phyloP scores from a whole-genome alignment of 2,888 invertebrate genomes.

The Meteorus cinctellus region DNA sequence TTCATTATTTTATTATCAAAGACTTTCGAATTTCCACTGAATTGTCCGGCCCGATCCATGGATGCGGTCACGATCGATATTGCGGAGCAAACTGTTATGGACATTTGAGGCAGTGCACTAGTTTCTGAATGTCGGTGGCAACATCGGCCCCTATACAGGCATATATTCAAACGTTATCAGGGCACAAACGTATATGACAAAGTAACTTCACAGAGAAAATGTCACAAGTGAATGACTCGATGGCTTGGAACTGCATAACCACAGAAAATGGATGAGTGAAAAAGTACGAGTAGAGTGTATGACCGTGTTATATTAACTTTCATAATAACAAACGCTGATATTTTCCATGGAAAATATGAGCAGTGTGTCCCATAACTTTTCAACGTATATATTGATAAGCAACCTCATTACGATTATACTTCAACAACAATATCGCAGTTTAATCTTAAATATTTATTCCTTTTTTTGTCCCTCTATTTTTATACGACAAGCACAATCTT shows the following conservation, averaged over 20 bases:
- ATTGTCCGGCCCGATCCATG: constrained; percentile 26
- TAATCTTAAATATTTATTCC: neutral
- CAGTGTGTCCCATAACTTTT: constrained; percentile 11
- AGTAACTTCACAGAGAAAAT: constrained; percentile 13
- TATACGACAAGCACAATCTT: constrained; percentile 20
- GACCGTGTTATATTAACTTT: neutral
- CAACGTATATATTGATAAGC: constrained; percentile 23
- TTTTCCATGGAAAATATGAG: constrained; percentile 1
- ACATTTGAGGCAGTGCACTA: constrained; percentile 39
- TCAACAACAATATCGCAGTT: constrained; percentile 21
- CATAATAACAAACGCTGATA: neutral
- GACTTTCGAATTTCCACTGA: constrained; percentile 10
- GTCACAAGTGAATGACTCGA: neutral
- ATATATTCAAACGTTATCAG: neutral
- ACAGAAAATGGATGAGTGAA: neutral
- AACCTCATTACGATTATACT: constrained; percentile 30
- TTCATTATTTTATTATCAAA: neutral
- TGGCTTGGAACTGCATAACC: neutral
- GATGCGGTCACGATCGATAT: constrained; percentile 40
- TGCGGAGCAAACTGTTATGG: constrained; percentile 38
- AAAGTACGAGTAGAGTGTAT: neutral
- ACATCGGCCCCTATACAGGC: constrained; percentile 36
- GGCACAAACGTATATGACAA: constrained; percentile 34
- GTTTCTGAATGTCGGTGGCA: constrained; percentile 34
- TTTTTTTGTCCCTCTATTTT: neutral